phyloP scores from a whole-genome alignment of 1,140 invertebrate species.

The Aphaenogaster ashmeadi region DNA sequence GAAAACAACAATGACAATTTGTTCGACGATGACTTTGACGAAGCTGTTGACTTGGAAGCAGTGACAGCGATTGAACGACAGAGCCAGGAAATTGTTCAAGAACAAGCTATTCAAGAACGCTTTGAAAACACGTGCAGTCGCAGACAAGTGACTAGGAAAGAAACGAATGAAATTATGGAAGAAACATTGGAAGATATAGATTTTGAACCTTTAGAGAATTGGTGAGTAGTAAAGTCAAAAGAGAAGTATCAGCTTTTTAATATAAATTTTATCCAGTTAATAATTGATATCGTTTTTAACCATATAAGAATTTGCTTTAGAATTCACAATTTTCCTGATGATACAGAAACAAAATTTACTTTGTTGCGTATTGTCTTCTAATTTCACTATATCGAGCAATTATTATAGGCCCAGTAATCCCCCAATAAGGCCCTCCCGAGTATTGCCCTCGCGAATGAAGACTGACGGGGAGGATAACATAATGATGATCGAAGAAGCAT shows the following conservation, averaged over 20 bases:
- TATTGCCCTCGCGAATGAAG: not conserved
- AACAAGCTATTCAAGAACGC: not conserved
- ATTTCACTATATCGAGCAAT: not conserved
- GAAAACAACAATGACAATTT: slow-evolving; percentile 36
- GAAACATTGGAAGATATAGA: slow-evolving; percentile 29
- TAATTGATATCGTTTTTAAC: not conserved
- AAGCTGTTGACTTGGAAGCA: slow-evolving; percentile 73
- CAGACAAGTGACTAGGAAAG: not conserved
- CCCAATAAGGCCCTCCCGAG: not conserved
- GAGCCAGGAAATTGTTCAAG: slow-evolving; percentile 29
- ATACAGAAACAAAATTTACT: not conserved
- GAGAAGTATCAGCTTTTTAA: not conserved
- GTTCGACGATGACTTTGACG: slow-evolving; percentile 80
- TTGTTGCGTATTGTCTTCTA: not conserved
- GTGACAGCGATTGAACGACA: slow-evolving; percentile 72
- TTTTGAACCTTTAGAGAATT: slow-evolving; percentile 45
- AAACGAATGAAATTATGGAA: not conserved
- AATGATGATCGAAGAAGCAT: not conserved
- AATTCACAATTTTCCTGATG: slow-evolving; percentile 1
- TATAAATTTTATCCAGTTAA: slow-evolving; percentile 2
- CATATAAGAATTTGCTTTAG: not conserved
- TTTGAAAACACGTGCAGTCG: not conserved
- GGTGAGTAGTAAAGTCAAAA: not conserved
- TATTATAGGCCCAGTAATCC: slow-evolving; percentile 17
- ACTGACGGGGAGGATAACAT: not conserved